A percentile compares a stretch with the other conserved stretches of the same genome.
Evolutionary conservation across 2,113 vertebrate species (phyloP).

Genomic region (Baryphthengus martii): DNA sequence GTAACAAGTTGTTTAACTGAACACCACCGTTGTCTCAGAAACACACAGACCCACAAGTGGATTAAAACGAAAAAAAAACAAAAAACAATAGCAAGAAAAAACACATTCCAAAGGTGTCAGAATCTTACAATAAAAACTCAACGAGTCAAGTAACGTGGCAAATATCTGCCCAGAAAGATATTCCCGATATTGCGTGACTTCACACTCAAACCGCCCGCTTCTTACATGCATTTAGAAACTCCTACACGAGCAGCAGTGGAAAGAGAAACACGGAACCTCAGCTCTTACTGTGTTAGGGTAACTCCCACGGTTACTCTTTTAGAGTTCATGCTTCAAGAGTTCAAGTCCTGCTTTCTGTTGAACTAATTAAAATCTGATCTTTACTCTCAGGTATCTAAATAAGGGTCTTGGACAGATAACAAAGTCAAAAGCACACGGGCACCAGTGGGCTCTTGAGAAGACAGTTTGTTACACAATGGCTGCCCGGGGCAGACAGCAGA

Average conservation of each 20-base stretch:
- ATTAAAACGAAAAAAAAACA: background rate
- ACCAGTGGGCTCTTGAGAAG: accelerated
- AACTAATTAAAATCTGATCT: background rate
- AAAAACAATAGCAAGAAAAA: background rate
- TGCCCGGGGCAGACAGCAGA: background rate
- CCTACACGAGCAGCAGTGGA: background rate
- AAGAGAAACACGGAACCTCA: background rate
- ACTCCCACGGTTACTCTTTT: background rate
- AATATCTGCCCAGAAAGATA: background rate
- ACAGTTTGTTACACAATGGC: background rate
- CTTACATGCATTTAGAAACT: background rate
- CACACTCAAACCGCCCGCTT: accelerated
- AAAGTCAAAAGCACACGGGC: accelerated
- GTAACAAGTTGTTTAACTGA: background rate
- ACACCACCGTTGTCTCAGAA: background rate
- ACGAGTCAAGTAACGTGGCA: accelerated
- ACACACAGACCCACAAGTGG: background rate
- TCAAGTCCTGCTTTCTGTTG: background rate
- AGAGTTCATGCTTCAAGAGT: background rate
- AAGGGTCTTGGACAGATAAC: accelerated
- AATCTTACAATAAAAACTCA: background rate
- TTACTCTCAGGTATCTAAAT: background rate
- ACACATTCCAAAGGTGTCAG: background rate
- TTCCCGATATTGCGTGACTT: background rate
- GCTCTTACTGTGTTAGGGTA: accelerated